Percentiles rank a stretch among this genome's conserved stretches.
These are phyloP conservation scores for Macaria liturata DNA, from an alignment of 2,888 invertebrate species.

Conservation along the genomic window DNA sequence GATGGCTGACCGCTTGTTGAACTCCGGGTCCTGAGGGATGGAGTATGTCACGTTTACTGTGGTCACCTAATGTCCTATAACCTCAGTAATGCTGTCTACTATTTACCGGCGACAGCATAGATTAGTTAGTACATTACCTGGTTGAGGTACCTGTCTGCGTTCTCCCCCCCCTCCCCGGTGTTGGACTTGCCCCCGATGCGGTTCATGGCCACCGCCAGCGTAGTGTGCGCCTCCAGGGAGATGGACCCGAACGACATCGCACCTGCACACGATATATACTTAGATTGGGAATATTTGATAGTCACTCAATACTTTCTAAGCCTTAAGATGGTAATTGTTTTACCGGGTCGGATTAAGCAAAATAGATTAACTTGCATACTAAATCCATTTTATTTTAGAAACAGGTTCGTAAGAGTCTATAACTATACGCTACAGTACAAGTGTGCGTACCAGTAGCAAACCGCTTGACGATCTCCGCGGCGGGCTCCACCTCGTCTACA, in stretches of 20 bases:
- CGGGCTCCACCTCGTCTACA: constrained; percentile 95
- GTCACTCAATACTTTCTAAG: too few species aligned
- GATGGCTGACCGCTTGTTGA: constrained; percentile 95
- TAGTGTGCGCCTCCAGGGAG: constrained; percentile 97
- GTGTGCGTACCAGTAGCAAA: constrained; percentile 89
- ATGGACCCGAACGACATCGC: constrained; percentile 99
- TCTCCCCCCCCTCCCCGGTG: constrained; percentile 98
- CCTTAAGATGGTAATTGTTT: too few species aligned
- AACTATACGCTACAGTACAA: too few species aligned
- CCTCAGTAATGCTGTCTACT: too few species aligned
- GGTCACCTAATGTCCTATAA: too few species aligned
- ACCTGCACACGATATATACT: constrained; percentile 71
- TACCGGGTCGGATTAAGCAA: too few species aligned
- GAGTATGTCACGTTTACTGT: too few species aligned
- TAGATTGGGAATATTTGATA: neutral
- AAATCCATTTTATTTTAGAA: too few species aligned
- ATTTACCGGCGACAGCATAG: too few species aligned
- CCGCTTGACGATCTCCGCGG: constrained; percentile 96
- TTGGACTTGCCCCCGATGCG: constrained; percentile 98
- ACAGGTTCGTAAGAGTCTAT: too few species aligned
- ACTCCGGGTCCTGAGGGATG: constrained; percentile 87
- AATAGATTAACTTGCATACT: too few species aligned
- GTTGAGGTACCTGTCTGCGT: constrained; percentile 90
- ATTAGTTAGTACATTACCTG: constrained; percentile 48
- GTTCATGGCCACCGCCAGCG: constrained; percentile 98